These are phyloP conservation scores for Sphaerodactylus townsendi DNA, from an alignment of 2,113 vertebrate species.

Conservation along the genomic window DNA sequence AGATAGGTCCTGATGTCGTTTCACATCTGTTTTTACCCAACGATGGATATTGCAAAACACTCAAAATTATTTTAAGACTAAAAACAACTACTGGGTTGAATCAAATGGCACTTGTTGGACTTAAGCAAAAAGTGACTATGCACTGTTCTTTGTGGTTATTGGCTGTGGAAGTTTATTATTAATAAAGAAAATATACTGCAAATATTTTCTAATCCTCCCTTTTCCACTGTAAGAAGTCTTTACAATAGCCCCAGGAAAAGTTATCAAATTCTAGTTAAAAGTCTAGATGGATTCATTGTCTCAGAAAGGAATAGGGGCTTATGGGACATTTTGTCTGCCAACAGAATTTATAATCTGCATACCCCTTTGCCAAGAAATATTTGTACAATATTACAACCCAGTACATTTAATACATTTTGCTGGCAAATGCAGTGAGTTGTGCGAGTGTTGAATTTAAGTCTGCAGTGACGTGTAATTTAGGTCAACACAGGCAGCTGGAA, in stretches of 20 bases:
- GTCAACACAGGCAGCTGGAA: background rate
- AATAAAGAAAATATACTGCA: background rate
- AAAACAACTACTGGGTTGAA: background rate
- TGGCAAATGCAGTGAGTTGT: background rate
- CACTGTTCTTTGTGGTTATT: background rate
- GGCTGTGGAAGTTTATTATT: background rate
- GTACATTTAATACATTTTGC: background rate
- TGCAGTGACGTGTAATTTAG: background rate
- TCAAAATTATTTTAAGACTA: background rate
- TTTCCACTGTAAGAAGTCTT: background rate
- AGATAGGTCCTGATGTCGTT: no score
- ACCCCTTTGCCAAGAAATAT: background rate
- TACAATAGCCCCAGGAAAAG: background rate
- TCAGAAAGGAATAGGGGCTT: background rate
- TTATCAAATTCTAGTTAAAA: slow-evolving; percentile 8
- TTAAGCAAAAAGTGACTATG: background rate
- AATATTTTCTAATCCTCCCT: background rate
- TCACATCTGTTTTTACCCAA: background rate
- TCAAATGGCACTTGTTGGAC: background rate
- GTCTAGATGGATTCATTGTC: background rate
- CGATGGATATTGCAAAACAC: background rate
- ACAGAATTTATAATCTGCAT: background rate
- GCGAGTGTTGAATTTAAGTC: background rate
- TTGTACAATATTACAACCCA: background rate
- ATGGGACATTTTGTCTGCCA: background rate